Base-by-base conservation (phyloP, 2,888 invertebrate genomes). In the Drosophila acutilabella region DNA sequence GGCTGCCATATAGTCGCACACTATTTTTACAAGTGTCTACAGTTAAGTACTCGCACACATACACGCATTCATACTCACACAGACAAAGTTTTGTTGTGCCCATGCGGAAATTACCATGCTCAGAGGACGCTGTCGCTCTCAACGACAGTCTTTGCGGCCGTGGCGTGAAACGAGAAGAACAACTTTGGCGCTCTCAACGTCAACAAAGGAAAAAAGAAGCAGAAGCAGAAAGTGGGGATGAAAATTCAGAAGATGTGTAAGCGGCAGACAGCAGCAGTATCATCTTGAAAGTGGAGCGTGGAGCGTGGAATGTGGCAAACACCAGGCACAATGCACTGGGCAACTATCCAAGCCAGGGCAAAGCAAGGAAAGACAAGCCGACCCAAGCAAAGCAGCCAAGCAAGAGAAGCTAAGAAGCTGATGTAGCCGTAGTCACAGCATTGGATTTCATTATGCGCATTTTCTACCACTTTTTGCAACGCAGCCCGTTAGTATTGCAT, bases 401-500 rank as follows among this genome's bases (percentile, higher is more conserved):
- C 64, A 58, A 60, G 56, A 53, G 67, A 61, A 72, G 87, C 59
- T 73, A 81, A 88, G 80, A 86, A 86, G 85, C 87, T 77, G 80
- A 74, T 73, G 70, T 79, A 60, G 88, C 77, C 36, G 70, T 79
- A 60, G 88, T 74, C 81, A 68, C 64, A 65, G 74, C 76, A 75
- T 74, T 81, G 89, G 88, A 89, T 86, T 86, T 86, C 85, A 86
- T 86, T 86, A 89, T 86, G 85, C 89, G 81, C 89, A 89, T 86
- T 89, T 89, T 87, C 81, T 67, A 84, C 79, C 77, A 84, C 77
- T 79, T 79, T 76, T 71, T 81, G 52, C 66, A 64, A 33, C 64
- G 56, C 64, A 66, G 65, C 82, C 70, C 80, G 81, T 83, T 88
- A 72, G 84, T 81, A 68, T 74, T 80, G 88, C 89, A 85, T 89